Percentiles rank a stretch among this genome's conserved stretches.
These are phyloP conservation scores for Drosophila tropicalis DNA, from an alignment of 1,140 invertebrate genomes.

Conservation along the genomic window DNA sequence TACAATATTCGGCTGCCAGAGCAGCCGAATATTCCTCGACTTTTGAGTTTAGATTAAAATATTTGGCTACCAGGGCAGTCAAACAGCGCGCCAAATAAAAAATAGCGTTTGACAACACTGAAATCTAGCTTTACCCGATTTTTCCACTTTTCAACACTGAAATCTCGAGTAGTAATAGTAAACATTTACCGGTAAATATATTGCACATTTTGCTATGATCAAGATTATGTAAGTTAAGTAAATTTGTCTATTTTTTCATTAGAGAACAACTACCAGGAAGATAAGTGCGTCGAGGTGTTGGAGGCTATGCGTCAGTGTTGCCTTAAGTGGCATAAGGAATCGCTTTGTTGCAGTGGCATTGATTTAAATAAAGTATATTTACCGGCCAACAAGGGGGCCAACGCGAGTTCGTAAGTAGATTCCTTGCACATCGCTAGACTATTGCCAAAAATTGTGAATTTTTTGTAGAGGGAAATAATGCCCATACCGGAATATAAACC, in stretches of 20 bases:
- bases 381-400: slow-evolving; percentile 31
- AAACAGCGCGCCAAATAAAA: too few species aligned
- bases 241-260: slow-evolving; percentile 46
- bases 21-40: too few species aligned
- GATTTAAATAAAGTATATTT: slow-evolving; percentile 84
- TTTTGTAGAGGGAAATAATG: slow-evolving; percentile 66
- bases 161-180: too few species aligned
- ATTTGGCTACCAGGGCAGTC: too few species aligned
- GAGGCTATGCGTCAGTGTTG: slow-evolving; percentile 88
- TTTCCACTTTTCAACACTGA: too few species aligned
- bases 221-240: slow-evolving; percentile 25
- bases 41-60: too few species aligned
- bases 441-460: neutral
- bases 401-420: slow-evolving; percentile 39
- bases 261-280: slow-evolving; percentile 89
- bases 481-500: slow-evolving; percentile 69
- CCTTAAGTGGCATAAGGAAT: slow-evolving; percentile 85
- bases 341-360: slow-evolving; percentile 88
- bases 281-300: slow-evolving; percentile 85
- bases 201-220: neutral
- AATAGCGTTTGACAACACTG: too few species aligned
- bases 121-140: too few species aligned
- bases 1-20: too few species aligned
- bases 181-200: too few species aligned
- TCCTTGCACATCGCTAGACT: neutral